These are phyloP conservation scores for Nemapogon koenigi DNA, from an alignment of 2,888 invertebrate species.

Conservation along the genomic window DNA sequence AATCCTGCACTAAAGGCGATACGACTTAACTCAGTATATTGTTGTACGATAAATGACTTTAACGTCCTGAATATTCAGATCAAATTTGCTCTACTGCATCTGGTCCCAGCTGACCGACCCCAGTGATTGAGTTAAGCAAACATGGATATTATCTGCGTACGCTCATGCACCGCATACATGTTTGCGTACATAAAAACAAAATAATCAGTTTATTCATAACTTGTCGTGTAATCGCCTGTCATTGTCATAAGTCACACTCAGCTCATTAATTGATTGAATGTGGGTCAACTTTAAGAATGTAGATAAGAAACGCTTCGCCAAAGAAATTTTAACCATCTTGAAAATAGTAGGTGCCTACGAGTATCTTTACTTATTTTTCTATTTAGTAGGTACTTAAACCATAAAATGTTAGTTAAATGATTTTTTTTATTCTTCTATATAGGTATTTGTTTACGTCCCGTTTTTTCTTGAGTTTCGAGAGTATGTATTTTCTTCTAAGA, in stretches of 20 bases:
- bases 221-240: background rate
- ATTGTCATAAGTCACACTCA: slow-evolving; percentile 10
- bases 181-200: slow-evolving; percentile 22
- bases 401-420: too few species aligned
- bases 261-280: slow-evolving; percentile 28
- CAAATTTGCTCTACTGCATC: slow-evolving; percentile 22
- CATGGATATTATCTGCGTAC: slow-evolving; percentile 63
- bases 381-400: too few species aligned
- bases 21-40: slow-evolving; percentile 33
- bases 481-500: too few species aligned
- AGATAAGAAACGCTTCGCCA: too few species aligned
- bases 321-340: too few species aligned
- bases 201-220: slow-evolving; percentile 6
- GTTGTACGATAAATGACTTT: slow-evolving; percentile 39
- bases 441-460: too few species aligned
- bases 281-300: too few species aligned
- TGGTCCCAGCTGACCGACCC: slow-evolving; percentile 37
- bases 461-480: too few species aligned
- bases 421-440: too few species aligned
- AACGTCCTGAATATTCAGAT: slow-evolving; percentile 27
- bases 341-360: too few species aligned
- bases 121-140: slow-evolving; percentile 61
- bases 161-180: slow-evolving; percentile 44
- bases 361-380: too few species aligned
- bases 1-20: slow-evolving; percentile 29